These are phyloP conservation scores for Oncopeltus fasciatus DNA, from an alignment of 1,140 invertebrate genomes.

Conservation along the genomic window DNA sequence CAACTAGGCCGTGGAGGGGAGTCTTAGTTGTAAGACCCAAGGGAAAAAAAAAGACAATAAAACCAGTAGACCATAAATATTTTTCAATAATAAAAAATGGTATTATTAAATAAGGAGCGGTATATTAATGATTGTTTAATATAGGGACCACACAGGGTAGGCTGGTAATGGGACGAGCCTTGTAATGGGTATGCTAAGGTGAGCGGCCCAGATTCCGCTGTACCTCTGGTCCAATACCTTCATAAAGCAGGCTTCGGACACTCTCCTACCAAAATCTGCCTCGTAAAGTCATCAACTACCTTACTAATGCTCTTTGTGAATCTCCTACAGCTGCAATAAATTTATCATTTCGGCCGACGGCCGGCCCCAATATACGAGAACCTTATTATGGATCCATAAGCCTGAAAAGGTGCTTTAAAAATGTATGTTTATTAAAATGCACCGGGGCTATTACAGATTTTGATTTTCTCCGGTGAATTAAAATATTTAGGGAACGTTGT, in stretches of 20 bases:
- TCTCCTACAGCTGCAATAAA: no score
- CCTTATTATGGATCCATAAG: no score
- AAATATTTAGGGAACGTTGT: no score
- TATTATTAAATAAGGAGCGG: constrained; percentile 6
- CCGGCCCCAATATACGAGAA: no score
- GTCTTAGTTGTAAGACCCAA: no score
- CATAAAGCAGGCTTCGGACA: neutral
- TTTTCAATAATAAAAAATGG: constrained; percentile 10
- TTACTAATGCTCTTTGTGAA: neutral
- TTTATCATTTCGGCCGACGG: no score
- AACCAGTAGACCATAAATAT: constrained; percentile 1
- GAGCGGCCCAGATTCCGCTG: neutral
- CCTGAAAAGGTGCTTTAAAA: no score
- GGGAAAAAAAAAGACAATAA: neutral
- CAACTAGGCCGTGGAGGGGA: neutral
- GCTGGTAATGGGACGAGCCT: neutral
- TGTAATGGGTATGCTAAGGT: neutral
- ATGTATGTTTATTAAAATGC: no score
- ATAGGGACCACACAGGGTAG: neutral
- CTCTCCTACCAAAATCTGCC: neutral
- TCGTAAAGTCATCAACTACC: neutral
- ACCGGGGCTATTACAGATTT: no score
- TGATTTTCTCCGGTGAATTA: no score
- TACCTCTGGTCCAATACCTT: neutral
- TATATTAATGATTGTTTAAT: constrained; percentile 9